phyloP scores from a whole-genome alignment of 2,888 invertebrate species.

The Cephonodes hylas region DNA sequence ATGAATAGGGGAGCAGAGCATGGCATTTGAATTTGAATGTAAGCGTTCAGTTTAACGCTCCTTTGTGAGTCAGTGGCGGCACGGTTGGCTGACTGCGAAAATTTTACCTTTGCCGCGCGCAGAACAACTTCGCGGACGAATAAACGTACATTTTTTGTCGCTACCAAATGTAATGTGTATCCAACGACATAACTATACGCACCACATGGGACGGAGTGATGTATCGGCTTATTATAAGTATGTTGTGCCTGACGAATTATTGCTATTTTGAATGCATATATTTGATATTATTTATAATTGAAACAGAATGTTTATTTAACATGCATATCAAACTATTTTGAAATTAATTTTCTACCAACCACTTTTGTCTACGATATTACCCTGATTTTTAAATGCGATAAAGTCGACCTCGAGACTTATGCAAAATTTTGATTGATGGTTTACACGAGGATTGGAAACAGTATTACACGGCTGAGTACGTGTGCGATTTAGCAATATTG shows the following conservation, averaged over 20 bases:
- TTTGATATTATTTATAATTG: no score
- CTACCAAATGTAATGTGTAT: constrained; percentile 10
- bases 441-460: constrained; percentile 6
- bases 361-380: neutral
- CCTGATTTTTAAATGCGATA: neutral
- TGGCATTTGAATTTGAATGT: constrained; percentile 54
- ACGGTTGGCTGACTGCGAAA: constrained; percentile 73
- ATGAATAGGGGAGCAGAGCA: constrained; percentile 34
- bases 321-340: neutral
- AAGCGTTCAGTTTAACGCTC: constrained; percentile 59
- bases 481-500: constrained; percentile 35
- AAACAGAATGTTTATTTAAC: neutral
- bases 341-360: neutral
- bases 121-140: constrained; percentile 31
- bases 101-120: constrained; percentile 56
- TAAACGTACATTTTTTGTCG: constrained; percentile 28
- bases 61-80: constrained; percentile 64
- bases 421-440: neutral
- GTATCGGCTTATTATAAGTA: neutral
- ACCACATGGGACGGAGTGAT: neutral
- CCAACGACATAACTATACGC: neutral
- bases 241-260: no score
- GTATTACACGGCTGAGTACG: constrained; percentile 19
- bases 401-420: neutral
- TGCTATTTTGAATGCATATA: no score